These are phyloP conservation scores for Ladona fulva DNA, from an alignment of 1,140 invertebrate genomes.

Conservation along the genomic window DNA sequence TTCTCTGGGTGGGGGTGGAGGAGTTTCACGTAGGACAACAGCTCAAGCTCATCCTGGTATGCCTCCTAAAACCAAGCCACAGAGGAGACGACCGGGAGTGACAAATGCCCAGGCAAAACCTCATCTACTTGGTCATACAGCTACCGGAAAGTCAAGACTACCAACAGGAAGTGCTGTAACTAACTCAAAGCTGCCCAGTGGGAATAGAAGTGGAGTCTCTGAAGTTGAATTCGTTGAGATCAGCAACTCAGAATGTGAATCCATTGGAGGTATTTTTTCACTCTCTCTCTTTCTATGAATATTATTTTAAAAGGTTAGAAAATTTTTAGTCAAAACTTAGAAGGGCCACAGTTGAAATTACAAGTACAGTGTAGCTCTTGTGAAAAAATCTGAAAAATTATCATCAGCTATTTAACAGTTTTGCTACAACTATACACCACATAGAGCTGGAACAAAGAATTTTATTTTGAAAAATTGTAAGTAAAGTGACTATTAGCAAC, in stretches of 20 bases:
- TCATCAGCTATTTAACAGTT: too few relatives aligned
- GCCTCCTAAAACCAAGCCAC: neutral
- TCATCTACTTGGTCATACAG: neutral
- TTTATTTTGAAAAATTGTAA: too few relatives aligned
- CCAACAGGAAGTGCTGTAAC: neutral
- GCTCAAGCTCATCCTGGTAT: neutral
- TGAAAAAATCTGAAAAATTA: too few relatives aligned
- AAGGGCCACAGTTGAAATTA: too few relatives aligned
- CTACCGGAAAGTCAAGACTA: neutral
- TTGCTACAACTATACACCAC: too few relatives aligned
- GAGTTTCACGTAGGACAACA: neutral
- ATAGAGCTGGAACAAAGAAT: too few relatives aligned
- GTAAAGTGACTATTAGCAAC: too few relatives aligned
- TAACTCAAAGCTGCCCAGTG: neutral
- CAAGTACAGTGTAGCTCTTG: too few relatives aligned
- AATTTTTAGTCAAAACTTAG: too few relatives aligned
- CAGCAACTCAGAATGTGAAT: neutral
- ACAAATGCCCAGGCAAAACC: neutral
- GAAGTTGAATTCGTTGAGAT: neutral
- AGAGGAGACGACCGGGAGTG: neutral
- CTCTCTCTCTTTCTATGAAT: too few relatives aligned
- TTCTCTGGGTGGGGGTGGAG: neutral
- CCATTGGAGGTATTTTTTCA: neutral
- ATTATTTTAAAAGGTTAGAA: too few relatives aligned
- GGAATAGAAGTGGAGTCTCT: neutral